Base-by-base conservation (phyloP, 2,113 vertebrate species). In the Crotalus viridis region DNA sequence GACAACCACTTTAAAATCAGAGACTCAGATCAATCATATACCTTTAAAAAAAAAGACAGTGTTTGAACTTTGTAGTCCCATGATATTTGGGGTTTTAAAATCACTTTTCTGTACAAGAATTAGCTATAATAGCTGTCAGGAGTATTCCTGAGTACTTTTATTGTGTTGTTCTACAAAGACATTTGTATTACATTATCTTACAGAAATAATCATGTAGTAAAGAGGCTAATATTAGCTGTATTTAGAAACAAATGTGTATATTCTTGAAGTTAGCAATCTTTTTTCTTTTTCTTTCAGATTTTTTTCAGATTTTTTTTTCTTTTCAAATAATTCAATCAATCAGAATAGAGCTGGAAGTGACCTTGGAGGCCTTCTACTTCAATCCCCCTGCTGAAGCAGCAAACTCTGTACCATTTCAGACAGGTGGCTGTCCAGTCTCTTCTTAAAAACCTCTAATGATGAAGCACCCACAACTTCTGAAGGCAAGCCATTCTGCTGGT, bases 31-130 rank as follows among this genome's bases (percentile, higher is more conserved):
- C 17, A 10, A 54, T 64, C 33, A 22, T 86, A 56, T 90, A 8
- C 33, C 69, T 19, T 81, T 9, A 39, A 39, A 39, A 39, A 24
- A 22, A 59, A 64, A n/a, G 59, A 43, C 74, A 81, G 33, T 9
- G 33, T 17, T 81, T 81, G 74, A 81, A 39, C 74, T 93, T 92
- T 92, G 74, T 51, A 64, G 4, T 89, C 92, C 54, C 95, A 90
- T 91, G 46, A n/a, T 91, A 64, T 55, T 91, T 94, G 61, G 4
- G 54, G 95, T 87, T 64, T 87, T 91, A 95, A 91, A 89, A 91
- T 54, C 90, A 90, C 94, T 93, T 89, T 87, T 88, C 85, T 89
- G 56, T 10, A 88, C 1, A 93, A 95, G 19, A 94, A 12, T 33
- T 90, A 3, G 5, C 96, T 55, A 61, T 81, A 88, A 21, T 93